Evolutionary conservation across 2,888 invertebrate genomes (phyloP).

Genomic region (Epicampocera succincta): DNA sequence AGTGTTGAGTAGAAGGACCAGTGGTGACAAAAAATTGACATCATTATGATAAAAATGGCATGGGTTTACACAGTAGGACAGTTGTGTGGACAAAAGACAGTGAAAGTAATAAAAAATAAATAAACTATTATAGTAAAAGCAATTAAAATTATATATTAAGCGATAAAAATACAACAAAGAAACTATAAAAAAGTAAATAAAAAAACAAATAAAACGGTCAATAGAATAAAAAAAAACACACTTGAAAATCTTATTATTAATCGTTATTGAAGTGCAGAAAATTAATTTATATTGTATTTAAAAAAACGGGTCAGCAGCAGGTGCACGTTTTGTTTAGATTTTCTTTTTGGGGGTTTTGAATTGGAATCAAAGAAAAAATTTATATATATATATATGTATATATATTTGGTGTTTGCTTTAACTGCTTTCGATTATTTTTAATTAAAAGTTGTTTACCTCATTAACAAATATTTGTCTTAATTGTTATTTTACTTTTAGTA

Average conservation of each 20-base stretch:
- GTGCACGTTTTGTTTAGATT: conserved; percentile 57
- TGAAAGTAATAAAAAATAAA: conserved; percentile 33
- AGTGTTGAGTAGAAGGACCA: conserved; percentile 49
- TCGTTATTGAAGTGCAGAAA: conserved; percentile 49
- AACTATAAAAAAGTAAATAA: conserved; percentile 47
- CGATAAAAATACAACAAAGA: conserved; percentile 35
- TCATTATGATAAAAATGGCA: conserved; percentile 54
- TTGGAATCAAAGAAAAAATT: neutral
- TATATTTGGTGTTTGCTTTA: conserved; percentile 60
- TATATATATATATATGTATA: too few species aligned
- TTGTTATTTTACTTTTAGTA: conserved; percentile 16
- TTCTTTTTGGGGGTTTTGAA: conserved; percentile 29
- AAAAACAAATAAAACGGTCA: conserved; percentile 12
- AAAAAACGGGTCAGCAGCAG: conserved; percentile 46
- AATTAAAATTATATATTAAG: conserved; percentile 49
- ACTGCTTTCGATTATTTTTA: conserved; percentile 56
- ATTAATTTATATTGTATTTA: conserved; percentile 23
- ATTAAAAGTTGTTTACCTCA: conserved; percentile 48
- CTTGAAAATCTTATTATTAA: conserved; percentile 35
- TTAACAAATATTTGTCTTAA: conserved; percentile 38
- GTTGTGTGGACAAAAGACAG: conserved; percentile 51
- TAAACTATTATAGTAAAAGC: conserved; percentile 46
- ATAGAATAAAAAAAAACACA: conserved; percentile 35
- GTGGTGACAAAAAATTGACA: conserved; percentile 48
- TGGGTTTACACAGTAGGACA: conserved; percentile 56